phyloP scores from a whole-genome alignment of 37 sponge, comb jelly and placozoan species.

The Hexactinellida sp. region DNA sequence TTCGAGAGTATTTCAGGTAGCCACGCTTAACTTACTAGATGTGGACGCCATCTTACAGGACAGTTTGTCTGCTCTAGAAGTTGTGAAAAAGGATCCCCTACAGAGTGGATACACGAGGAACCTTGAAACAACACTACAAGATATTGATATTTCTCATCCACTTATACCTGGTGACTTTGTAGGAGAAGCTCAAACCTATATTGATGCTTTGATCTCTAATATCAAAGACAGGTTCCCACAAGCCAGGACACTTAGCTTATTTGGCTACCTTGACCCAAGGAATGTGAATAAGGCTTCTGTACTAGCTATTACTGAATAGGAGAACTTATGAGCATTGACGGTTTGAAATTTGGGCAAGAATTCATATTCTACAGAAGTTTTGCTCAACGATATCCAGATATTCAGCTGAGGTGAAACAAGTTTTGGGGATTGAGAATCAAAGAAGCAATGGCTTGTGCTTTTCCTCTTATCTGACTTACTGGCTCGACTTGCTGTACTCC shows the following conservation, averaged over 20 bases:
- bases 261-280: neutral
- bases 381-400: too few relatives aligned
- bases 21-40: slow-evolving; percentile 9
- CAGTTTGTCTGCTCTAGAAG: neutral
- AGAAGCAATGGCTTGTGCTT: neutral
- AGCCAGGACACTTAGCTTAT: too few relatives aligned
- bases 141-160: neutral
- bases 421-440: neutral
- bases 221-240: slow-evolving; percentile 20
- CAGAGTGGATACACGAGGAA: slow-evolving; percentile 5
- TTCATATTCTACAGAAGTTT: too few relatives aligned
- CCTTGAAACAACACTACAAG: slow-evolving; percentile 11
- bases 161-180: neutral
- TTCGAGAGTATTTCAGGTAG: neutral
- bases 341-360: too few relatives aligned
- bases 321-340: slow-evolving; percentile 21
- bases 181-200: neutral
- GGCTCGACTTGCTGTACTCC: too few relatives aligned
- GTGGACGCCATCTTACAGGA: neutral
- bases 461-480: too few relatives aligned
- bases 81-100: neutral
- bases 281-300: too few relatives aligned
- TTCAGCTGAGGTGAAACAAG: neutral
- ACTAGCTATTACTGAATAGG: too few relatives aligned
- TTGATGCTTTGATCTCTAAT: neutral